Base-by-base conservation (phyloP, 2,113 vertebrate species). In the Hypomesus transpacificus region DNA sequence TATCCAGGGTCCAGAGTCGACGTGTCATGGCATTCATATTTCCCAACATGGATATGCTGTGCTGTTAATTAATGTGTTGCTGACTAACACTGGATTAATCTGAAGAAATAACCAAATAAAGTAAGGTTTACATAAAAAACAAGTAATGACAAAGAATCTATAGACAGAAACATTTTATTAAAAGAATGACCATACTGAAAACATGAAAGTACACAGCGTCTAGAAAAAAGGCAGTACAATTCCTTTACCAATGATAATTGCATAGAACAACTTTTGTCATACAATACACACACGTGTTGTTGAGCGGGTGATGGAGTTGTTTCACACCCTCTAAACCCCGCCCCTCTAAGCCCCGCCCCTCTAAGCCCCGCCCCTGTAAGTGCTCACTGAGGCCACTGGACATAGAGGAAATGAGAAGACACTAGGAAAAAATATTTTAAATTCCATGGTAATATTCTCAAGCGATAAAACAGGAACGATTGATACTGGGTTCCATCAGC, bases 211-310 rank as follows among this genome's bases (percentile, higher is more conserved):
- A 89, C 80, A 89, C 73, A 86, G 77, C 83, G 68, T 83, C 74
- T 85, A 87, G 69, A 76, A 84, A 75, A 69, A 82, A 83, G 83
- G 68, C 76, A 78, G 83, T 70, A 83, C 78, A 88, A 87, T 77
- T 89, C 73, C 87, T 77, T 81, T 75, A 85, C 82, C 75, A 83
- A 86, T 78, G 79, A 80, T 74, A 84, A 86, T 92, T 92, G 91
- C 91, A 92, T 91, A 91, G 91, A 90, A 90, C 75, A 85, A 80
- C 74, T 69, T 81, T 63, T 81, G n/a, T 76, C 58, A 78, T 80
- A 82, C 60, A 85, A 76, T n/a, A 79, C 73, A 81, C 56, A 79
- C 75, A 79, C 71, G 61, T 17, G 59, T 76, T 64, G 74, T 76
- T 70, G 31, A 84, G 75, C 28, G 73, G 59, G 7, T 5, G 18